Base-by-base conservation (phyloP, 2,797 vertebrate genomes). In the Macropodus opercularis region DNA sequence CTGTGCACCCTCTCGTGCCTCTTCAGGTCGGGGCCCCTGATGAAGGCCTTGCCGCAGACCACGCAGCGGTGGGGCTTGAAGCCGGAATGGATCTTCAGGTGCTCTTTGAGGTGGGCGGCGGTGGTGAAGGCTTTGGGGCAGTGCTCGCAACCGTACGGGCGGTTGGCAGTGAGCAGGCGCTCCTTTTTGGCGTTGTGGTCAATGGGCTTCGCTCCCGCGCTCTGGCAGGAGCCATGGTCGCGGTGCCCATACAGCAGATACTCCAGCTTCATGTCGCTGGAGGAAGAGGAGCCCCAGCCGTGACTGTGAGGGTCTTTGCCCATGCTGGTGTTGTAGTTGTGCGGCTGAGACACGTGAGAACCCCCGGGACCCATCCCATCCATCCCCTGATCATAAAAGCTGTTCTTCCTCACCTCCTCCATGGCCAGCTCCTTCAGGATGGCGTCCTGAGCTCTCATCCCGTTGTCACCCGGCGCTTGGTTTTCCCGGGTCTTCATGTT, bases 91-190 rank as follows among this genome's bases (percentile, higher is more conserved):
- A 99, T 98, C 90, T 99, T 99, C 57, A 99, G 91, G 85, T 99
- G 97, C 80, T 99, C 97, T 57, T 98, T 99, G 79, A 99, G 92
- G 80, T 99, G 97, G 55, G 97, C 97, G 72, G 98, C 96, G 0
- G 97, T 98, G 75, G 97, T 99, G 86, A 98, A 99, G 22, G 96
- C 97, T 87, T 99, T 99, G 8, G 95, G 95, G 82, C 97, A 98
- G 94, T 98, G 98, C 87, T 98, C 96, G 26, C 97, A 99, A 64
- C 95, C 94, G 71, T 97, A 98, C 0, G 97, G 97, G 39, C 97
- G 90, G 77, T 99, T 96, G 5, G 97, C 97, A 0, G 97, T 97
- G 67, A 98, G 97, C 3, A 98, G 92, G 9, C 98, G 95, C 75
- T 99, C 97, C 35, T 99, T 98, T 70, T 98, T 98, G 73, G 96